Conservation (phyloP, 2,797 vertebrate genomes). For the Hafferia zeledoni region DNA sequence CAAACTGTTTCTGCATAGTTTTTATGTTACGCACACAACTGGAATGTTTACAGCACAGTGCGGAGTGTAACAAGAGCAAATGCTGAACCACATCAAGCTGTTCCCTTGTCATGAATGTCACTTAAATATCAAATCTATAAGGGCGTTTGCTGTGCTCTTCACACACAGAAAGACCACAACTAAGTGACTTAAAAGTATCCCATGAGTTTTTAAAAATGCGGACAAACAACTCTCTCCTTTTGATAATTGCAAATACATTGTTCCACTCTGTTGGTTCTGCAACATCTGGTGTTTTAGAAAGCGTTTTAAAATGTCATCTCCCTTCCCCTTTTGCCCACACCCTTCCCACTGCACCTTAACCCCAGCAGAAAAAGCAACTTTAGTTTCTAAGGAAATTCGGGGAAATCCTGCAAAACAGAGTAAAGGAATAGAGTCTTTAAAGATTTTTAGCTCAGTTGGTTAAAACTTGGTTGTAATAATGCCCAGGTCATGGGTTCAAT, state of each 20-base stretch:
- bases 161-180: constrained; percentile 72
- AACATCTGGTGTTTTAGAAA: constrained; percentile 73
- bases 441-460: background rate
- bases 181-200: constrained; percentile 71
- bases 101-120: constrained; percentile 67
- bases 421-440: background rate
- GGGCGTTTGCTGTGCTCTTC: constrained; percentile 61
- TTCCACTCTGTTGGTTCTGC: constrained; percentile 58
- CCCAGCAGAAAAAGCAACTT: constrained; percentile 24
- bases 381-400: constrained; percentile 1
- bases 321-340: constrained; percentile 7
- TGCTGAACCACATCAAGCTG: constrained; percentile 72
- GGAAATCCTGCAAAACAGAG: constrained; percentile 7
- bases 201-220: constrained; percentile 69
- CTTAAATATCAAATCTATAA: constrained; percentile 74
- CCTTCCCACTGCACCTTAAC: constrained; percentile 46
- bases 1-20: constrained; percentile 66
- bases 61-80: constrained; percentile 70
- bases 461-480: too few relatives aligned
- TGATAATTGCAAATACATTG: constrained; percentile 68
- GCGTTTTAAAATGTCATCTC: constrained; percentile 63
- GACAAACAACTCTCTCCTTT: constrained; percentile 71
- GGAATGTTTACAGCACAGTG: constrained; percentile 78
- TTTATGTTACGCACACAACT: constrained; percentile 71
- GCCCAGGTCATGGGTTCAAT: too few relatives aligned